Evolutionary conservation across 2,113 vertebrate species (phyloP), one percentile per base, ranked within the genome.

Genomic region (Odontesthes bonariensis): DNA sequence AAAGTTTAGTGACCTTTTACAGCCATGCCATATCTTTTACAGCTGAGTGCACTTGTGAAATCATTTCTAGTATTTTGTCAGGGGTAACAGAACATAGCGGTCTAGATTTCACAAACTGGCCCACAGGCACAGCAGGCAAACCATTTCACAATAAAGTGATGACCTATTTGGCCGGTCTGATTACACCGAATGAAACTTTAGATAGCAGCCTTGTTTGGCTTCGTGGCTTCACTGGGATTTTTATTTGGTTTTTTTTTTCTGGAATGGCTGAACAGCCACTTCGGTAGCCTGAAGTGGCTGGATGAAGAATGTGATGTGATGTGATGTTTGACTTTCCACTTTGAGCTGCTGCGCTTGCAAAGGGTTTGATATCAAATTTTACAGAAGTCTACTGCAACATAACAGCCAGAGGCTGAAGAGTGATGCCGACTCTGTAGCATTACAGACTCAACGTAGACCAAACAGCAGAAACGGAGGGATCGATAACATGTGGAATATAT

Each of bases 401-500:
- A 46, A 82, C 19, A 49, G 6, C 46, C 8, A 14, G 32, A 70
- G 59, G 27, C 69, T 75, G 57, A 67, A 55, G 19, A 32, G 40
- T 73, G 55, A 66, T 47, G 20, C 55, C 54, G 22, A 52, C 22
- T 56, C 16, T 47, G 42, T 61, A 63, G 69, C 71, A 17, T 70
- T 57, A 11, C 70, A 57, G 65, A 75, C 0, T 52, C 51, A 55
- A 20, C 46, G 5, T 2, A 11, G 47, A 42, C 75, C 42, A 64
- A 73, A 57, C 51, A 33, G 55, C 13, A 38, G 73, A 66, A 86
- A 77, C 69, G 12, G 42, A 53, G 6, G 27, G 65, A 82, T 86
- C 64, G 16, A 86, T 90, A 83, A 67, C 90, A 93, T 86, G 73
- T 91, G 88, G 86, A 87, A 77, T 55, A 69, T 22, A 86, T 83